Evolutionary conservation across 1,140 invertebrate species (phyloP).

Genomic region (Trialeurodes vaporariorum): DNA sequence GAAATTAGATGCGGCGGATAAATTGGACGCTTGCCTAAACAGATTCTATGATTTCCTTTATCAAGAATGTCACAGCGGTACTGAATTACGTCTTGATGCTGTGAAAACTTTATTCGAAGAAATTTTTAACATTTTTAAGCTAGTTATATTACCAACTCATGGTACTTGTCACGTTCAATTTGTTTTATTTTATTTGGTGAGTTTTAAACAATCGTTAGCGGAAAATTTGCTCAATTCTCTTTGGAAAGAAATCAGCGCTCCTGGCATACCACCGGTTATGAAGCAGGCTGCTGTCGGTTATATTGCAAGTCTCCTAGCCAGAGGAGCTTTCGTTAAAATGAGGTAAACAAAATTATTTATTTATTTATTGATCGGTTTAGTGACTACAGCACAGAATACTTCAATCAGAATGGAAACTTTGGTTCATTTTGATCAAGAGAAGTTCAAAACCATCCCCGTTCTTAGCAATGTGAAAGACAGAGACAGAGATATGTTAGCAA

Average conservation of each 20-base stretch:
- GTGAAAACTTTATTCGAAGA: slow-evolving; percentile 26
- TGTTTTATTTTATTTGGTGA: slow-evolving; percentile 61
- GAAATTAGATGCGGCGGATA: slow-evolving; percentile 40
- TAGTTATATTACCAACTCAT: slow-evolving; percentile 57
- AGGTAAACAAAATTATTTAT: no score
- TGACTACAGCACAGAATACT: no score
- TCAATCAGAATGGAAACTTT: no score
- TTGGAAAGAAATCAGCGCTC: slow-evolving; percentile 60
- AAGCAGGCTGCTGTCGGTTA: slow-evolving; percentile 59
- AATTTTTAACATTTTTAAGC: slow-evolving; percentile 46
- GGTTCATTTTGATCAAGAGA: no score
- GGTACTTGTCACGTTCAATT: slow-evolving; percentile 66
- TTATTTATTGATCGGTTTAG: no score
- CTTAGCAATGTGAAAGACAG: no score
- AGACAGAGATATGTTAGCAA: no score
- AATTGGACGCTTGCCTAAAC: slow-evolving; percentile 51
- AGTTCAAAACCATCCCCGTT: no score
- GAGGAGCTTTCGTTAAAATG: slow-evolving; percentile 51
- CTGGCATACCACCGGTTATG: slow-evolving; percentile 47
- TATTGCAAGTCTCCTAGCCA: slow-evolving; percentile 58
- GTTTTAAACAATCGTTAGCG: slow-evolving; percentile 48
- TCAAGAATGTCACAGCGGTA: slow-evolving; percentile 31
- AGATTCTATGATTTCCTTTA: slow-evolving; percentile 46
- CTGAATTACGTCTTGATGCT: slow-evolving; percentile 33
- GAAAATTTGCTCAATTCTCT: slow-evolving; percentile 57